phyloP scores from a whole-genome alignment of 35 echinoderm and acorn worm species.

The Anneissia japonica region DNA sequence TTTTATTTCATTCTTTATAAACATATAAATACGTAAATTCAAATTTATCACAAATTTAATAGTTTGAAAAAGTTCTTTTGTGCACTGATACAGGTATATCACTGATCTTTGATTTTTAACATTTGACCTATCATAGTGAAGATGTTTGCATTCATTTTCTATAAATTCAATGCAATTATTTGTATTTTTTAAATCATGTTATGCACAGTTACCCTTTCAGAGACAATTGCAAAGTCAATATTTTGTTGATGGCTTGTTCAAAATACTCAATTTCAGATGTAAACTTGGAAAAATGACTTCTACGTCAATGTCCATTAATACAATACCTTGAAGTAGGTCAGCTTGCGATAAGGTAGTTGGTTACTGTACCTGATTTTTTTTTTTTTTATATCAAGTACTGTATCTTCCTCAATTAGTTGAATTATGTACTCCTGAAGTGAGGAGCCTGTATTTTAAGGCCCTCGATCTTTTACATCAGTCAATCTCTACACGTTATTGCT shows the following conservation, averaged over 20 bases:
- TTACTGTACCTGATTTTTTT: neutral
- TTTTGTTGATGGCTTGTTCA: neutral
- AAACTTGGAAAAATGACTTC: neutral
- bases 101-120: too few species aligned
- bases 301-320: neutral
- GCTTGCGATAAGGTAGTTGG: neutral
- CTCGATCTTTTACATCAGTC: neutral
- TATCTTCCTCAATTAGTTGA: neutral
- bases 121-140: too few species aligned
- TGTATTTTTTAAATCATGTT: neutral
- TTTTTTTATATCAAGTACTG: neutral
- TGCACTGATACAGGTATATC: too few species aligned
- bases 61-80: too few species aligned
- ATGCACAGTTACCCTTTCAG: neutral
- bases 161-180: too few species aligned
- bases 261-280: neutral
- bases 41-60: too few species aligned
- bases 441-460: neutral
- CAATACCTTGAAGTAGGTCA: neutral
- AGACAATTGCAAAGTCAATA: neutral
- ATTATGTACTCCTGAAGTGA: neutral
- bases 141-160: too few species aligned
- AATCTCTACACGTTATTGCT: neutral
- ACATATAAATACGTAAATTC: too few species aligned
- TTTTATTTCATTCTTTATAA: too few species aligned